These are phyloP conservation scores for Pachliopta kotzebuea DNA, from an alignment of 2,888 invertebrate genomes.

Conservation along the genomic window DNA sequence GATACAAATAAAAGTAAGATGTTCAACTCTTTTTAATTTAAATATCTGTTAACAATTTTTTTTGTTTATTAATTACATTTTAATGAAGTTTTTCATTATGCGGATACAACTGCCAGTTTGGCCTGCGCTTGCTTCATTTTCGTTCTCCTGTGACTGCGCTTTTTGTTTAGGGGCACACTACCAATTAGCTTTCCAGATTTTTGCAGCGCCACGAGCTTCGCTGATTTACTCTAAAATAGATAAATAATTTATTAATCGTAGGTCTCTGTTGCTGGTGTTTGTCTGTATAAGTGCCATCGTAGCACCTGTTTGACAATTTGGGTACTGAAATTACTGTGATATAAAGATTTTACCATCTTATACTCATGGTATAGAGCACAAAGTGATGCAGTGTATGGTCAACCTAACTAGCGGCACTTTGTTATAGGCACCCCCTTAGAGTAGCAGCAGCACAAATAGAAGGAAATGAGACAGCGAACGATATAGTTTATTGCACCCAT, in stretches of 20 bases:
- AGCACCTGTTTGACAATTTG: no score
- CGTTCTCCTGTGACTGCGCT: conserved; percentile 62
- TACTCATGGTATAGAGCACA: no score
- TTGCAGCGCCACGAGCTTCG: conserved; percentile 67
- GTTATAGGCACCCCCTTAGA: no score
- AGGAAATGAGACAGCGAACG: no score
- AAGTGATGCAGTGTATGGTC: no score
- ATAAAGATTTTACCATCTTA: no score
- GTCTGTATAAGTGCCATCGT: no score
- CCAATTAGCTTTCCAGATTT: conserved; percentile 67
- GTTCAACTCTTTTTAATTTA: neutral
- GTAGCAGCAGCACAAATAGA: no score
- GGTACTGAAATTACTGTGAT: no score
- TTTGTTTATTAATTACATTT: neutral
- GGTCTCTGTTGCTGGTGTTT: neutral
- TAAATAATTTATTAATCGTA: neutral
- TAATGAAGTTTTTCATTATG: conserved; percentile 2
- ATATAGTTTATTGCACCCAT: no score
- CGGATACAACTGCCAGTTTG: conserved; percentile 35
- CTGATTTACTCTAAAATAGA: conserved; percentile 63
- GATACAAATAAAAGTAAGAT: neutral
- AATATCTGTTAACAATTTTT: neutral
- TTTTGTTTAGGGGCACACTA: conserved; percentile 57
- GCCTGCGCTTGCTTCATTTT: conserved; percentile 61
- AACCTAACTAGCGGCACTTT: no score